phyloP scores from a whole-genome alignment of 2,888 invertebrate species.

The Smittia sp. region DNA sequence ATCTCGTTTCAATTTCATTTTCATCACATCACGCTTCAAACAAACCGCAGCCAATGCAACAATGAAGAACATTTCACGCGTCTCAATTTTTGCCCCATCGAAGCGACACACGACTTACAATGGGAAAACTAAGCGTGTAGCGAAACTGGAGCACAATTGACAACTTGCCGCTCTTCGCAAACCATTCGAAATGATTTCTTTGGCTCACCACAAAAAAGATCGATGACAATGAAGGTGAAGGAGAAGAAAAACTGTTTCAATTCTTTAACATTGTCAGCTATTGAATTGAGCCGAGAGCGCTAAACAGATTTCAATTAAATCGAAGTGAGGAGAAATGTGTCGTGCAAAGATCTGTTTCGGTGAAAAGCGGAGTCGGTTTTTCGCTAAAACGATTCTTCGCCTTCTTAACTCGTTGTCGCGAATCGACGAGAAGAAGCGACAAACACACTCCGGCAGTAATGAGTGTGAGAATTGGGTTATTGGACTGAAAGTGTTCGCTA shows the following conservation, averaged over 20 bases:
- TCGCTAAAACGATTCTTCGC: not conserved
- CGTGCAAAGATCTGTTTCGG: not conserved
- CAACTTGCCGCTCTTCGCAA: constrained; percentile 3
- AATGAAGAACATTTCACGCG: constrained; percentile 3
- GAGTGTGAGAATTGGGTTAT: not conserved
- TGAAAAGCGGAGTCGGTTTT: not conserved
- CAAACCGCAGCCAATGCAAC: constrained; percentile 1
- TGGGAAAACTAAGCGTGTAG: not conserved
- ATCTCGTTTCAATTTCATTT: not conserved
- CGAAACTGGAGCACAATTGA: not conserved
- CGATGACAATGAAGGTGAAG: not conserved
- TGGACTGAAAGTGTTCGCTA: constrained; percentile 1
- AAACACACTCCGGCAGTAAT: not conserved
- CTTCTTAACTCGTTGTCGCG: not conserved
- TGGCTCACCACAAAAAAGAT: not conserved
- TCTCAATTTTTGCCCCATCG: not conserved
- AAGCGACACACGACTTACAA: not conserved
- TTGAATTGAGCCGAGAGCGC: constrained; percentile 3
- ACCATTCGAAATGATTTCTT: not conserved
- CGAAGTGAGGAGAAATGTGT: not conserved
- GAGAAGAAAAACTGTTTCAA: not conserved
- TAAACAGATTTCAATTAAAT: constrained; percentile 12
- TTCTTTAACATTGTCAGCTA: not conserved
- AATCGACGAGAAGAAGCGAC: not conserved
- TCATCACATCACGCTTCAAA: constrained; percentile 8